Base-by-base conservation (phyloP, 2,797 vertebrate genomes). In the Leptoclinus maculatus region DNA sequence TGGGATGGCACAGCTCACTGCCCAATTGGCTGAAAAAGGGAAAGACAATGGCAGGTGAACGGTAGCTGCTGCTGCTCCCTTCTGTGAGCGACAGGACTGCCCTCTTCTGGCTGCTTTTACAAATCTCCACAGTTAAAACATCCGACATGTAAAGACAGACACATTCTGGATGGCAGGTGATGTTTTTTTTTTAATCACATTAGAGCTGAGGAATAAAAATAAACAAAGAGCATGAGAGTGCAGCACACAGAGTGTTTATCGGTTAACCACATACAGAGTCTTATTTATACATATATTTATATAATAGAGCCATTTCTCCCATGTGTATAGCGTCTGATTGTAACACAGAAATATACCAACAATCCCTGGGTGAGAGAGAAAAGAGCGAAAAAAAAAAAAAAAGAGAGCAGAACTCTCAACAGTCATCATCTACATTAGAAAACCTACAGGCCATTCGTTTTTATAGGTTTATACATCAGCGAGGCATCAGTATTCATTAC, bases 201-300 rank as follows among this genome's bases (percentile, higher is more conserved):
- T 93, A 91, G 91, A 94, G 90, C 83, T 79, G 81, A 93, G 57
- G 83, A 91, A 89, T 92, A 92, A 89, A 93, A 93, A 90, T 88
- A 86, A 89, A 87, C 87, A 87, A 85, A 90, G 75, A 92, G 88
- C 84, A 89, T 79, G 84, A 90, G 84, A 88, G 86, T 85, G 90
- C 84, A 88, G 76, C 78, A 89, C 85, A 91, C 84, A 89, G 79
- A 91, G 86, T 91, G 74, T 92, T 76, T 34, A 7, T 88, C 38
- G 49, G 91, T 93, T 91, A 93, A 90, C 84, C 82, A 91, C 88
- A 54, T 84, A 93, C 85, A 89, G 82, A 88, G 86, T 88, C 89
- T 89, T 91, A 87, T 93, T 91, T 93, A 93, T 93, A 93, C 90
- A 94, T 93, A 92, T 93, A 92, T 93, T 89, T 86, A 90, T 92